A percentile compares a stretch with the other conserved stretches of the same genome.
phyloP scores from a whole-genome alignment of 1,140 invertebrate species.

The Monochamus saltuarius region DNA sequence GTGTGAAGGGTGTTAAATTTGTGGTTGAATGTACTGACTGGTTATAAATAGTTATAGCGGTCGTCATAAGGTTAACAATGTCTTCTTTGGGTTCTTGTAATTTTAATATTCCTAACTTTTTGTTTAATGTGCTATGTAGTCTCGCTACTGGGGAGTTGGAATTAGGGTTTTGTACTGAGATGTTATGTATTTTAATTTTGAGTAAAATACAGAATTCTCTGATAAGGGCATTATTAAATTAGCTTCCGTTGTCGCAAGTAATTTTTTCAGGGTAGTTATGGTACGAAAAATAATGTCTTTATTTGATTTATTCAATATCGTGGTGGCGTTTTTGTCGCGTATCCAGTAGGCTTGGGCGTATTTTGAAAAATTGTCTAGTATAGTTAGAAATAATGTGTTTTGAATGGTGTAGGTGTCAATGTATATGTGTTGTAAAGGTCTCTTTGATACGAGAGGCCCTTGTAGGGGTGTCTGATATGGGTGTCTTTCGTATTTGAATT shows the following conservation, averaged over 20 bases:
- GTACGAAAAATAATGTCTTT: constrained; percentile 31
- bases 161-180: constrained; percentile 27
- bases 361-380: constrained; percentile 41
- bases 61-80: constrained; percentile 23
- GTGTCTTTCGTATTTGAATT: constrained; percentile 33
- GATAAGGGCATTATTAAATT: constrained; percentile 33
- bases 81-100: constrained; percentile 20
- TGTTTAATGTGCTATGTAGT: constrained; percentile 37
- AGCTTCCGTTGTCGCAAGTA: constrained; percentile 31
- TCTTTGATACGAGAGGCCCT: constrained; percentile 24
- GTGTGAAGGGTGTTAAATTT: constrained; percentile 14
- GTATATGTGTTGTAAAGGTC: constrained; percentile 36
- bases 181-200: constrained; percentile 33
- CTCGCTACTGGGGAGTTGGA: constrained; percentile 33
- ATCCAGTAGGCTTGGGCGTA: constrained; percentile 32
- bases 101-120: constrained; percentile 34
- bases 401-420: constrained; percentile 33
- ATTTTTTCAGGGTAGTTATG: constrained; percentile 36
- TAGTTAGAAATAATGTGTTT: constrained; percentile 31
- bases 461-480: constrained; percentile 21
- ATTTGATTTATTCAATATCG: constrained; percentile 33
- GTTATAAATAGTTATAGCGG: constrained; percentile 31
- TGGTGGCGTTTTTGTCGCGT: constrained; percentile 21
- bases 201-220: constrained; percentile 33
- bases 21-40: constrained; percentile 36